A percentile compares a stretch with the other conserved stretches of the same genome.
Conservation (phyloP, 2,888 invertebrate species). For the Harpagoxenus sublaevis region DNA sequence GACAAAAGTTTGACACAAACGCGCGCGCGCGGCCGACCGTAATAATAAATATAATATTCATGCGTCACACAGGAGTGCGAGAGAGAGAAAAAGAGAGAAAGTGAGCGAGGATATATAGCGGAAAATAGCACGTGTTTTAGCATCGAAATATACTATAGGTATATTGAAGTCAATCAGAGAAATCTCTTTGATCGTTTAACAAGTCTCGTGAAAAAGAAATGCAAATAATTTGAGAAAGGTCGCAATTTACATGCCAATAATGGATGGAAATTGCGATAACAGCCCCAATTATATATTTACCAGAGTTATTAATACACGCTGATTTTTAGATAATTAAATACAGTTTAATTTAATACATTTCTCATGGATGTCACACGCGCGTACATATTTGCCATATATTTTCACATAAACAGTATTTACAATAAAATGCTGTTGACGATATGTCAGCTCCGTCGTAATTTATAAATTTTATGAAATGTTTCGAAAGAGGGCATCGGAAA, state of each 20-base stretch:
- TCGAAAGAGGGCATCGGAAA: too few relatives aligned
- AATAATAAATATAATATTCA: slow-evolving; percentile 53
- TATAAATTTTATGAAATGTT: not conserved
- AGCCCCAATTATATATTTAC: not conserved
- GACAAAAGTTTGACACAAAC: slow-evolving; percentile 52
- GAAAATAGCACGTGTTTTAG: slow-evolving; percentile 10
- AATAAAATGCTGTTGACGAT: not conserved
- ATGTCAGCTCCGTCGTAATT: not conserved
- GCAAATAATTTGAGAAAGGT: slow-evolving; percentile 3
- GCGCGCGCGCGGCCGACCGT: slow-evolving; percentile 26
- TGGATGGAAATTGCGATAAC: slow-evolving; percentile 19
- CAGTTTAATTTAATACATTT: not conserved
- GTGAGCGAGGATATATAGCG: not conserved
- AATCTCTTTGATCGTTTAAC: slow-evolving; percentile 41
- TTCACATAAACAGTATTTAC: not conserved
- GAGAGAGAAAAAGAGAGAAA: not conserved
- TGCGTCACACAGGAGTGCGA: not conserved
- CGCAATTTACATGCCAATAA: slow-evolving; percentile 19
- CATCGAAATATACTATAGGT: slow-evolving; percentile 10
- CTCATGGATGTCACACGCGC: not conserved
- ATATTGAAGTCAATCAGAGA: slow-evolving; percentile 17
- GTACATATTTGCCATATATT: not conserved
- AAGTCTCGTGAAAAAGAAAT: not conserved
- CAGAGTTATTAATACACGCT: slow-evolving; percentile 9
- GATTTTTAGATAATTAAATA: slow-evolving; percentile 40